Conservation (phyloP, 2,888 invertebrate species). For the Agriopis marginaria region DNA sequence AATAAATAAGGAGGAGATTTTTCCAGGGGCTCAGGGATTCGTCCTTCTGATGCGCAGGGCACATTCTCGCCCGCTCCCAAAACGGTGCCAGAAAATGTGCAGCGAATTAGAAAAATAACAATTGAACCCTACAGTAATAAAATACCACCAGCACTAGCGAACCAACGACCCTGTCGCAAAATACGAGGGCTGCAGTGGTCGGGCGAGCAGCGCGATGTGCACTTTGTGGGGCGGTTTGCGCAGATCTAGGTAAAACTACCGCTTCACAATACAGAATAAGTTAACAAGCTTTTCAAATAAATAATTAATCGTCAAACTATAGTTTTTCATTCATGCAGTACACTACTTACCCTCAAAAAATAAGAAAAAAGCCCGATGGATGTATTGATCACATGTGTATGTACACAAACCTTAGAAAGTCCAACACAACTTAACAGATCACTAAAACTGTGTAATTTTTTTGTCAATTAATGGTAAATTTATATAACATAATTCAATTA, state of each 20-base stretch:
- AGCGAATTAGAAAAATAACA: constrained; percentile 52
- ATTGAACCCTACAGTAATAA: constrained; percentile 70
- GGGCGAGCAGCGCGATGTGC: constrained; percentile 17
- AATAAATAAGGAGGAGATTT: constrained; percentile 1
- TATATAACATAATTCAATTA: constrained; percentile 21
- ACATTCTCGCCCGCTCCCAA: constrained; percentile 11
- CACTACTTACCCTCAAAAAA: constrained; percentile 75
- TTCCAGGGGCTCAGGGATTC: constrained; percentile 13
- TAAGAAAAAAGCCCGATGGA: constrained; percentile 58
- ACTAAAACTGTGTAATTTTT: constrained; percentile 24
- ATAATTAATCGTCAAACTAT: constrained; percentile 18
- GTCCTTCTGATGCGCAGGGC: constrained; percentile 30
- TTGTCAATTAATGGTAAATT: neutral
- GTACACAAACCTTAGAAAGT: constrained; percentile 63
- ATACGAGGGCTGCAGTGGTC: constrained; percentile 39
- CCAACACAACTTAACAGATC: constrained; percentile 26
- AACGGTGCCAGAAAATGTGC: constrained; percentile 7
- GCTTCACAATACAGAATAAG: constrained; percentile 35
- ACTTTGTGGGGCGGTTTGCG: constrained; percentile 61
- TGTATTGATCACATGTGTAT: constrained; percentile 81
- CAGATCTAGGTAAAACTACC: constrained; percentile 60
- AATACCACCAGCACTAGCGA: constrained; percentile 52
- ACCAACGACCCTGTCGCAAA: constrained; percentile 42
- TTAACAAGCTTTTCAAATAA: constrained; percentile 44
- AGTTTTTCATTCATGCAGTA: constrained; percentile 68